A percentile compares a stretch with the other conserved stretches of the same genome.
Evolutionary conservation across 2,888 invertebrate species (phyloP).

Genomic region (Gnatocerus cornutus): DNA sequence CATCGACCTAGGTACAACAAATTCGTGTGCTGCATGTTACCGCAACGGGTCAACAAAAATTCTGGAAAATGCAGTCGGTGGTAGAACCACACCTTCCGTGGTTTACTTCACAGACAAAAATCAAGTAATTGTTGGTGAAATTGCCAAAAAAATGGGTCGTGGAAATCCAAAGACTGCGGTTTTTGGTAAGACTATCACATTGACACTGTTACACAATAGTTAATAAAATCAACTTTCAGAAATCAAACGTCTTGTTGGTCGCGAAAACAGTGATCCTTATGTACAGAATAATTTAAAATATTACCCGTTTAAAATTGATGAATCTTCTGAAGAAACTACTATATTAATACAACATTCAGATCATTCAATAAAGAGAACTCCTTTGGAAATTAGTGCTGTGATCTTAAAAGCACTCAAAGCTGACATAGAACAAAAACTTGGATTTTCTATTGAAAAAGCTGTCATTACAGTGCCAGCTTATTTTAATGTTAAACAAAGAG

Average conservation of each 20-base stretch:
- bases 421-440: slow-evolving; percentile 29
- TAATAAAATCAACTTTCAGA: slow-evolving; percentile 52
- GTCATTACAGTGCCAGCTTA: slow-evolving; percentile 48
- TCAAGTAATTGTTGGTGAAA: no score
- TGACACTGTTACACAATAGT: no score
- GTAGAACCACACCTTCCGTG: no score
- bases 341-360: slow-evolving; percentile 41
- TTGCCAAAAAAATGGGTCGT: no score
- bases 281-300: slow-evolving; percentile 54
- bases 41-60: no score
- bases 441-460: slow-evolving; percentile 15
- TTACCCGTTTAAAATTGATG: slow-evolving; percentile 53
- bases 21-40: no score
- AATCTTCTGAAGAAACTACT: slow-evolving; percentile 45
- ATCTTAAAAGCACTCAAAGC: slow-evolving; percentile 29
- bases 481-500: slow-evolving; percentile 41
- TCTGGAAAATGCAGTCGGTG: no score
- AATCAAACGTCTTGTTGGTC: slow-evolving; percentile 58
- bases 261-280: slow-evolving; percentile 52
- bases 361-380: slow-evolving; percentile 9
- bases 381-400: slow-evolving; percentile 9
- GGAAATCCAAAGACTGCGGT: no score
- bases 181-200: no score
- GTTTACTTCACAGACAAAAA: no score
- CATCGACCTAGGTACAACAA: no score